Evolutionary conservation across 1,140 invertebrate genomes (phyloP), one percentile per base, ranked within the genome.

Genomic region (Bombyx mandarina): DNA sequence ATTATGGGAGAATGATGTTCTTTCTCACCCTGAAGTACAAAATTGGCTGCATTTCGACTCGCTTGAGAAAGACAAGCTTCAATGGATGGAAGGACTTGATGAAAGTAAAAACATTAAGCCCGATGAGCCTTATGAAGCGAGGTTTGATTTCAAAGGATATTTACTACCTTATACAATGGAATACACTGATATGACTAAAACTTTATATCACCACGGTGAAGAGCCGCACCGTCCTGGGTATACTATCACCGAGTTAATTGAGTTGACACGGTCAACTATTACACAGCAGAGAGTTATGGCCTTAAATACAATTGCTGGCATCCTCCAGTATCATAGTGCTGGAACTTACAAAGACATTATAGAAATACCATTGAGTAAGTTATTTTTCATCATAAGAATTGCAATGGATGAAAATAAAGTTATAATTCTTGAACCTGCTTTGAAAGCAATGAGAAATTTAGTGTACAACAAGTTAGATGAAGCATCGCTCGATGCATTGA

Each of bases 151-250:
- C 77, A 88, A 89, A 77, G 93, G 94, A 7, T 89, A 92, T 57
- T 72, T 95, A 1, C 73, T 95, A 45, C 93, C 93, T 2, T 94
- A 92, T 61, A 73, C 84, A 3, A 84, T 90, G 12, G 89, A 92
- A 48, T 91, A 94, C 62, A 89, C 82, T 7, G 89, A 88, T 63
- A 78, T 89, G 83, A 75, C 83, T 87, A 73, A 89, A 86, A 63
- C 86, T 91, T 88, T 98, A 6, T 96, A 97, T 88, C 94, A 98
- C 85, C 97, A 98, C 82, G 96, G 96, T 1, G 93, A 96, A 68
- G 96, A 98, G 83, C 94, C 95, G 26, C 93, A 96, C 67, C 90
- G 96, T 71, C 93, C 96, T 12, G 96, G 96, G 0, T 98, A 98
- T 75, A 93, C 94, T 2, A 73, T 98, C 2, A 93, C 94, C 67